Conservation (phyloP, 2,888 invertebrate species). For the Julus scandinavius region DNA sequence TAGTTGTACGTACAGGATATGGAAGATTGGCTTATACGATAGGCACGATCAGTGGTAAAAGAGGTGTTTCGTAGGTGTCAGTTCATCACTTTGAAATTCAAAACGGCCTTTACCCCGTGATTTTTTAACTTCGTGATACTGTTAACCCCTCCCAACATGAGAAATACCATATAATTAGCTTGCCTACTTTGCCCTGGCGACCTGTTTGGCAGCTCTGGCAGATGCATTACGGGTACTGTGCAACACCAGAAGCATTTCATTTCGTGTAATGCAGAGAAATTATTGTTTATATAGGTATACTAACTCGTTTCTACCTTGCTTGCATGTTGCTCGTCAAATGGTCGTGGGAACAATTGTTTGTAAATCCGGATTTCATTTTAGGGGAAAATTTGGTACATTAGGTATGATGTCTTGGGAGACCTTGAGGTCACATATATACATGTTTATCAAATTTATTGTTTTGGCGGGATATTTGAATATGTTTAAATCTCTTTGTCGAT, state of each 20-base stretch:
- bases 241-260: conserved; percentile 8
- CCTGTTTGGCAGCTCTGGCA: conserved; percentile 1
- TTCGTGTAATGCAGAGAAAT: not conserved
- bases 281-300: not conserved
- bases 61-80: conserved; percentile 9
- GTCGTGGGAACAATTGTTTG: not conserved
- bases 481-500: not conserved
- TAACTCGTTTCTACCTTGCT: not conserved
- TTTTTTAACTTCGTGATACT: conserved; percentile 6
- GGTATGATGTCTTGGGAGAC: not conserved
- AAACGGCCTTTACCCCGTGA: not conserved
- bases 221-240: not conserved
- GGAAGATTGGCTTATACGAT: not conserved
- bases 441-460: too few species aligned
- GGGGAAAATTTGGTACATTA: not conserved
- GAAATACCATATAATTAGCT: conserved; percentile 9
- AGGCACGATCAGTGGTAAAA: not conserved
- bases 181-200: conserved; percentile 22
- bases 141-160: not conserved
- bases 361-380: not conserved
- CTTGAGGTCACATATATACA: not conserved
- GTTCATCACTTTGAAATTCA: conserved; percentile 38
- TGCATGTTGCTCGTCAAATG: not conserved
- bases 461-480: too few species aligned
- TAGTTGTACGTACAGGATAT: not conserved